Conservation (phyloP, 2,888 invertebrate genomes). For the Clistopyga incitator region DNA sequence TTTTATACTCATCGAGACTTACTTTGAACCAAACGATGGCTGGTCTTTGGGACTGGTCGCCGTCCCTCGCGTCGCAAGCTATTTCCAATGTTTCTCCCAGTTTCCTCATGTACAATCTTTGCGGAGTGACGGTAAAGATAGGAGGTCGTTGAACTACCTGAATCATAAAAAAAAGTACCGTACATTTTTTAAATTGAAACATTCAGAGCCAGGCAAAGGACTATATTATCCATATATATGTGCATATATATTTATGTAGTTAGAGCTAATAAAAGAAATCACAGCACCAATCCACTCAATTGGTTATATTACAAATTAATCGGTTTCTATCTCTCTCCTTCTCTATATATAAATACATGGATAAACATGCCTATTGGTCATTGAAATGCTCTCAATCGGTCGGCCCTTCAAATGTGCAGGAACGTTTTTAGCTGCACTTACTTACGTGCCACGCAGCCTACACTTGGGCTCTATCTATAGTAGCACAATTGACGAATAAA, state of each 20-base stretch:
- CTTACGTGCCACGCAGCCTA: slow-evolving; percentile 38
- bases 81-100: slow-evolving; percentile 92
- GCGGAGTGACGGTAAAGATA: slow-evolving; percentile 92
- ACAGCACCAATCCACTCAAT: too few species aligned
- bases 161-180: neutral
- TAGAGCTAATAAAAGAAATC: too few species aligned
- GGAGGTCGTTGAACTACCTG: slow-evolving; percentile 93
- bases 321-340: too few species aligned
- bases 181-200: slow-evolving; percentile 16
- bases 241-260: neutral
- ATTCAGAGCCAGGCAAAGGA: neutral
- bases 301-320: too few species aligned
- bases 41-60: slow-evolving; percentile 88
- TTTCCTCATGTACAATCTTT: slow-evolving; percentile 93
- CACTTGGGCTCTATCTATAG: slow-evolving; percentile 52
- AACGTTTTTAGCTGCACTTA: slow-evolving; percentile 45
- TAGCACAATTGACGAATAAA: slow-evolving; percentile 77
- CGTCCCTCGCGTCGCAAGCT: slow-evolving; percentile 92
- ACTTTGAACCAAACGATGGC: slow-evolving; percentile 90
- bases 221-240: neutral
- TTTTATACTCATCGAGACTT: slow-evolving; percentile 70
- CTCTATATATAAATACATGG: too few species aligned
- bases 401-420: slow-evolving; percentile 9
- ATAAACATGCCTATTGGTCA: neutral
- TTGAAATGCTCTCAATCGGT: slow-evolving; percentile 7